Conservation (phyloP, 2,113 vertebrate species). For the Rissa tridactyla region DNA sequence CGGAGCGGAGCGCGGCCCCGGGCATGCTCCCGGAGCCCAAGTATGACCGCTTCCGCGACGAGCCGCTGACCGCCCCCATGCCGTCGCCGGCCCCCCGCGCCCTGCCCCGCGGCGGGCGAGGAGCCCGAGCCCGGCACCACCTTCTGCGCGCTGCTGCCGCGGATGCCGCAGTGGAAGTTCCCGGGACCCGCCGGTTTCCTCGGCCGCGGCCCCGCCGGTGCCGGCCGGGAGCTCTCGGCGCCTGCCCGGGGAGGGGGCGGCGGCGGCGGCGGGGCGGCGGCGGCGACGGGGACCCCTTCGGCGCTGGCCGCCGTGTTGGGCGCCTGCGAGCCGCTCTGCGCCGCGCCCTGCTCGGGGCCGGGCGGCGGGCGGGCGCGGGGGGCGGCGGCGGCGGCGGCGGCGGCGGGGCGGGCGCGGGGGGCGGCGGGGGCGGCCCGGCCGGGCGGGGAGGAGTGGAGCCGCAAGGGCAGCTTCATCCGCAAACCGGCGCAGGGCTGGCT, state of each 20-base stretch:
- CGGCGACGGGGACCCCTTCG: conserved; percentile 73
- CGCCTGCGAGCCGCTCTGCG: conserved; percentile 89
- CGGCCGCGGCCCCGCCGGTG: conserved; percentile 84
- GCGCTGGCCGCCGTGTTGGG: conserved; percentile 84
- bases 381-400: background rate
- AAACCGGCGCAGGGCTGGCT: conserved; percentile 96
- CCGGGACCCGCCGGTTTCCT: conserved; percentile 81
- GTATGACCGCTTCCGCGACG: conserved; percentile 89
- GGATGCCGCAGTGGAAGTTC: conserved; percentile 94
- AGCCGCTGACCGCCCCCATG: conserved; percentile 79
- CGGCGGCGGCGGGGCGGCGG: background rate
- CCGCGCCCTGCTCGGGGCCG: conserved; percentile 85
- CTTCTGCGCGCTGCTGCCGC: conserved; percentile 92
- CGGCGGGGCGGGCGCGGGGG: conserved; percentile 77
- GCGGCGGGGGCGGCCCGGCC: conserved; percentile 78
- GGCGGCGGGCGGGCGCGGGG: conserved; percentile 78
- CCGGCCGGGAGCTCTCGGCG: conserved; percentile 76
- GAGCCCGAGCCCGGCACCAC: conserved; percentile 89
- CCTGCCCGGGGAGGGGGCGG: conserved; percentile 4
- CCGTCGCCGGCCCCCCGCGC: conserved; percentile 69
- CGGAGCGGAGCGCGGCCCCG: conserved; percentile 23
- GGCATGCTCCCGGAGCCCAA: conserved; percentile 89
- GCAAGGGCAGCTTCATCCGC: conserved; percentile 91
- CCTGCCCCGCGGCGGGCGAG: conserved; percentile 74
- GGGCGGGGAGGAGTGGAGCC: conserved; percentile 83